Conservation (phyloP, 2,797 vertebrate species). For the Propithecus deckenii region DNA sequence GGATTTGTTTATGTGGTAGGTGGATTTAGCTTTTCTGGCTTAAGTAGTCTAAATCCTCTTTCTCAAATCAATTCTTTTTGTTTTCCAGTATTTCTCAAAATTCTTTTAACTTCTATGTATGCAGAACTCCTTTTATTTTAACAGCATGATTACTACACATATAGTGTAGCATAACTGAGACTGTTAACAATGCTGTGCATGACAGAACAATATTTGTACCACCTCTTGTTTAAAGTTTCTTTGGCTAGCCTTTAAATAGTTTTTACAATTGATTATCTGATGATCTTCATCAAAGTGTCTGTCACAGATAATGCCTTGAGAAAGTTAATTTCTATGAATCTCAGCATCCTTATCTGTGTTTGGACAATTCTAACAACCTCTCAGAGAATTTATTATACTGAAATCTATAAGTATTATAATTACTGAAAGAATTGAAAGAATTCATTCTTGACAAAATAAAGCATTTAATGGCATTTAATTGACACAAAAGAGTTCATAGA, state of each 20-base stretch:
- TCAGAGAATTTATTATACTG: neutral
- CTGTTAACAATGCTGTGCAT: neutral
- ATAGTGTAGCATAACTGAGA: neutral
- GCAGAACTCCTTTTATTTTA: neutral
- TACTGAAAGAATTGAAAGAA: constrained; percentile 5
- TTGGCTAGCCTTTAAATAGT: neutral
- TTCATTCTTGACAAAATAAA: constrained; percentile 38
- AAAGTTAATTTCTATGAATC: neutral
- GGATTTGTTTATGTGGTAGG: neutral
- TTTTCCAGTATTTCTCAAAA: neutral
- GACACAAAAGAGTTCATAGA: neutral
- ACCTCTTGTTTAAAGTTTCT: neutral
- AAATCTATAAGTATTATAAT: neutral
- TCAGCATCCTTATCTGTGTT: neutral
- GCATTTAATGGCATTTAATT: constrained; percentile 50
- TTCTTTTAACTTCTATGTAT: neutral
- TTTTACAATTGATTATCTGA: neutral
- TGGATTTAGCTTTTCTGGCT: neutral
- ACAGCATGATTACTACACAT: neutral
- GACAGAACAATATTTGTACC: neutral
- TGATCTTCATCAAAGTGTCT: neutral
- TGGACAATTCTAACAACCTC: neutral
- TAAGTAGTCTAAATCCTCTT: neutral
- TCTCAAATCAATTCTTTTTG: neutral
- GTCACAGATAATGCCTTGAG: neutral